These are phyloP conservation scores for Chloroceryle aenea DNA, from an alignment of 2,113 vertebrate genomes.

Conservation along the genomic window DNA sequence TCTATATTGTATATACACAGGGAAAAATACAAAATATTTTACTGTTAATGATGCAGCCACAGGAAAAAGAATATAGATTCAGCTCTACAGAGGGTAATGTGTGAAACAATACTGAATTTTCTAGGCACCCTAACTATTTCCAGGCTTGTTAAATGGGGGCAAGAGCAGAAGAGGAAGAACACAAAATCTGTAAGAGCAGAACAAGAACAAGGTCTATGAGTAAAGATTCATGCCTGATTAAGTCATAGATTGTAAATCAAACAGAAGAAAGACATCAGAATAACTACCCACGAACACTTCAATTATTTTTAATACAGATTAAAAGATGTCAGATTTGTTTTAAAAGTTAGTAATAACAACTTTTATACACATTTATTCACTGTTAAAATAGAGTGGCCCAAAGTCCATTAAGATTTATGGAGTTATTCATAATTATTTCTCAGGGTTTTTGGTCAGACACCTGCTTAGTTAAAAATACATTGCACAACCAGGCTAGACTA, in stretches of 20 bases:
- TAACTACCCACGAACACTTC: not conserved
- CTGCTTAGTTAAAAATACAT: not conserved
- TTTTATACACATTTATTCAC: not conserved
- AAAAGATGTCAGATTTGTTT: not conserved
- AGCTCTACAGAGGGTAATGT: not conserved
- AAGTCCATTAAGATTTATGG: not conserved
- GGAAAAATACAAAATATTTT: constrained; percentile 28
- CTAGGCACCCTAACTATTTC: not conserved
- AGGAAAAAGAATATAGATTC: not conserved
- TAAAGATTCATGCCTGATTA: not conserved
- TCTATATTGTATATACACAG: not conserved
- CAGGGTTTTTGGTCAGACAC: not conserved
- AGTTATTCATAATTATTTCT: not conserved
- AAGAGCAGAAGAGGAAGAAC: not conserved
- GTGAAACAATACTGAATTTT: not conserved
- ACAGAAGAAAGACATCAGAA: not conserved
- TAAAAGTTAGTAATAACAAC: not conserved
- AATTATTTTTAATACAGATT: not conserved
- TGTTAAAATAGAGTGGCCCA: not conserved
- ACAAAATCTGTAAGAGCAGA: not conserved
- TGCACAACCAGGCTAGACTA: not conserved
- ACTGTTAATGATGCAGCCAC: not conserved
- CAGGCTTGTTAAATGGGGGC: not conserved
- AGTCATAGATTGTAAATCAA: not conserved
- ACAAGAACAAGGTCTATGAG: not conserved